Base-by-base conservation (phyloP, 1,140 invertebrate species). In the Chironomus striatipennis region DNA sequence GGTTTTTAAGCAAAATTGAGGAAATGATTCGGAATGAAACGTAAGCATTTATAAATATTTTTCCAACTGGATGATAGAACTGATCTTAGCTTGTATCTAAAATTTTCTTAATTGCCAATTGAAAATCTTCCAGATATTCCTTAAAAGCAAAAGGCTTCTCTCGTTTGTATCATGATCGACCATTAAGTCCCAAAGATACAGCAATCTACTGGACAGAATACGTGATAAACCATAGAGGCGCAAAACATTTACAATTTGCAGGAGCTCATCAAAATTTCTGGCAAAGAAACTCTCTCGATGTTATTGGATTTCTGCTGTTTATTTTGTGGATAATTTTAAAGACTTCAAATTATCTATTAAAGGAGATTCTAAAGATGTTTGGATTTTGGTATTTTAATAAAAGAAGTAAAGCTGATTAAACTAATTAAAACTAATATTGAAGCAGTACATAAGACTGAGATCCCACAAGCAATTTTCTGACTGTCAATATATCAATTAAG, bases 201-300 rank as follows among this genome's bases (percentile, higher is more conserved):
- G 81, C 79, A 2, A 77, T 82, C 2, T 82, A 77, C 74, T 83
- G 81, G 81, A 77, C 78, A 2, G 81, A 83, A 76, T 82, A 83
- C 73, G 79, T 82, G 0, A 73, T 86, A 10, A 79, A 84, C 42
- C 81, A 86, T 77, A 80, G 83, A 74, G 84, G 84, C 18, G 84
- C 83, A 8, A 74, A 77, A 0, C 83, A 85, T 73, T 80, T 86
- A 67, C 80, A 82, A 74, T 81, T 81, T 74, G 80, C 83, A 0
- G 75, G 79, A n/a, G 76, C 82, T 0, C 78, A 80, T 20, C 78
- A 82, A 80, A 78, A 74, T 65, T 74, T 74, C 18, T 21, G 81
- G 2, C 76, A 79, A n/a, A 75, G 72, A 20, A 74, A 74, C 24
- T 78, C 77, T 65, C 21, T 82, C 65, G 81, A 82, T 74, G 57